Conservation (phyloP, 2,797 vertebrate species). For the Cynopterus sphinx region DNA sequence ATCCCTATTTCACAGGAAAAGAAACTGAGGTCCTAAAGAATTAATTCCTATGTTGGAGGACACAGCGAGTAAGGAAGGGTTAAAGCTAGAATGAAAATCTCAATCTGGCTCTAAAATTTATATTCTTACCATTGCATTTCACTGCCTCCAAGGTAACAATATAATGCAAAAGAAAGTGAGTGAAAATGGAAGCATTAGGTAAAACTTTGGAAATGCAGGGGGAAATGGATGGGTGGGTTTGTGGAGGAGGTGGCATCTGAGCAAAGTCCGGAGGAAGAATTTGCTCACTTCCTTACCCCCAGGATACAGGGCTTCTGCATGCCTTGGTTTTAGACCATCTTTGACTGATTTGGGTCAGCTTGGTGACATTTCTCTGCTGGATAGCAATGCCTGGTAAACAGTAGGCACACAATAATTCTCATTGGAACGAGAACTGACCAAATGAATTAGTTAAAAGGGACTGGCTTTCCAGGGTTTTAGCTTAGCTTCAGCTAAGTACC, state of each 20-base stretch:
- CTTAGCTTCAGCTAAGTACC: neutral
- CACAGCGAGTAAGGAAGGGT: neutral
- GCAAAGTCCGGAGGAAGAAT: neutral
- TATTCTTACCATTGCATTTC: neutral
- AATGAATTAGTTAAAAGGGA: neutral
- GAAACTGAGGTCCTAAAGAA: neutral
- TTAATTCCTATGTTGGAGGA: neutral
- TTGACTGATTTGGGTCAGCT: neutral
- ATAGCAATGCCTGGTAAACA: neutral
- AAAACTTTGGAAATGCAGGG: neutral
- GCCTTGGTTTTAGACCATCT: neutral
- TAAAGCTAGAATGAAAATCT: neutral
- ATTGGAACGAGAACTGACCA: neutral
- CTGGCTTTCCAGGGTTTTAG: neutral
- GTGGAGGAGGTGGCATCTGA: neutral
- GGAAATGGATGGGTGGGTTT: neutral
- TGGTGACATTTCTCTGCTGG: neutral
- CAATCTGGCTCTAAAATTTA: neutral
- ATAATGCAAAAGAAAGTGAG: neutral
- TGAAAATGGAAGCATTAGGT: neutral
- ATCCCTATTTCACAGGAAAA: neutral
- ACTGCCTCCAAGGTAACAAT: neutral
- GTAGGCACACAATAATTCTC: neutral
- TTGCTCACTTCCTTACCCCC: neutral
- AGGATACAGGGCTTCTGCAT: neutral